Conservation (phyloP, 2,888 invertebrate genomes). For the Ormyrus nitidulus region DNA sequence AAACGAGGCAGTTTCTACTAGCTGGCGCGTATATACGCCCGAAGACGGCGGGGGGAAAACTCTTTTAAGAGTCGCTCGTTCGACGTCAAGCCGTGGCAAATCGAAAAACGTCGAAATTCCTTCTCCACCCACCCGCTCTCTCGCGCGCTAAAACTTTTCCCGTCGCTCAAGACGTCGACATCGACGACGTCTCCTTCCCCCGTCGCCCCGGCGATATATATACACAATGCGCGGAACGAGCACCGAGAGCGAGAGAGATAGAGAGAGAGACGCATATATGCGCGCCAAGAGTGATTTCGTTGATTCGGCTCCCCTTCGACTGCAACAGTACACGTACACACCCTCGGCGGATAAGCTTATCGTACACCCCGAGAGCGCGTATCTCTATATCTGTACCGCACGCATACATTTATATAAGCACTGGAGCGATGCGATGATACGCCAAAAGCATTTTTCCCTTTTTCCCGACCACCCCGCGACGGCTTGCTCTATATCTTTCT, state of each 20-base stretch:
- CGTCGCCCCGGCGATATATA: background rate
- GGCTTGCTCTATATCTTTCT: constrained; percentile 13
- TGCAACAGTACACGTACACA: no score
- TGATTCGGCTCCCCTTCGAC: constrained; percentile 23
- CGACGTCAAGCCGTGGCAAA: constrained; percentile 39
- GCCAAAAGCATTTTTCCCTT: constrained; percentile 49
- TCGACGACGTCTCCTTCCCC: constrained; percentile 2
- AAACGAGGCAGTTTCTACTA: constrained; percentile 9
- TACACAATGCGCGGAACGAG: background rate
- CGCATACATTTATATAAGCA: background rate
- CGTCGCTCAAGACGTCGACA: constrained; percentile 26
- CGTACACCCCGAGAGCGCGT: background rate
- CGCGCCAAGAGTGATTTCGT: constrained; percentile 39
- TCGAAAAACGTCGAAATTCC: constrained; percentile 51
- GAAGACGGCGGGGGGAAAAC: constrained; percentile 27
- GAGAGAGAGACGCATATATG: constrained; percentile 2
- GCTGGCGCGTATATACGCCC: background rate
- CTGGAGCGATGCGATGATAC: constrained; percentile 38
- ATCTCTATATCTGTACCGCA: constrained; percentile 25
- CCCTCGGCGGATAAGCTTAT: constrained; percentile 45
- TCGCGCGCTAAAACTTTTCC: constrained; percentile 37
- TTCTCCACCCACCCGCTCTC: no score
- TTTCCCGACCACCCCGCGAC: constrained; percentile 22
- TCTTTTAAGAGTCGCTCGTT: constrained; percentile 46
- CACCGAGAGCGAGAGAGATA: background rate